Base-by-base conservation (phyloP, 2,888 invertebrate genomes). In the Eupithecia vulgata region DNA sequence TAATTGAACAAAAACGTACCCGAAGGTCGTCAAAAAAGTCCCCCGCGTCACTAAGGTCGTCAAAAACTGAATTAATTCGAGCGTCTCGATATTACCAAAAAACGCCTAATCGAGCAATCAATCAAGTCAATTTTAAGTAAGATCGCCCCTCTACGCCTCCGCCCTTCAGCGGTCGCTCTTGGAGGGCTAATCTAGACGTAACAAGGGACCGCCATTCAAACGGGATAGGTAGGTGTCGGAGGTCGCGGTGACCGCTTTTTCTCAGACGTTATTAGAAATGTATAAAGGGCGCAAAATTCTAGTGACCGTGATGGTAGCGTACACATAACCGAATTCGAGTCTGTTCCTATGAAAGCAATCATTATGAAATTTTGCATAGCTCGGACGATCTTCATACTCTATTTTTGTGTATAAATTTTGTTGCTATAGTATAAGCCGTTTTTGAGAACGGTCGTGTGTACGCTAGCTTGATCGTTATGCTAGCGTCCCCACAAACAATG, bases 101-200 rank as follows among this genome's bases (percentile, higher is more conserved):
- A 57, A 25, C 52, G 25, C 12, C 13, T 57, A 57, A 57, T 57
- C 57, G 57, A 57, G 25, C 57, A 12, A 57, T 57, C 57, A 57
- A 57, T 57, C 57, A 57, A 57, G 57, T 25, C 57, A 25, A 57
- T 25, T 25, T 57, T 57, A 57, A 12, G 57, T 57, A 57, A 57
- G 25, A 57, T 25, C 57, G 57, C 25, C 25, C 13, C 25, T 12
- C 13, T 57, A 25, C 57, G 7, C 21, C 4, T n/a, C 48, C 48
- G 10, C 25, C 57, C 57, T 57, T 57, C 57, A 57, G n/a, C 57
- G 57, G 57, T 25, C 57, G 21, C 57, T 25, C 25, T 57, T 21
- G 13, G 57, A 57, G 25, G 52, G 25, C 57, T 57, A 57, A 57
- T 57, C 57, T n/a, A 25, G 25, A 21, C 57, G 25, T 57, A 57